Evolutionary conservation across 1,140 invertebrate genomes (phyloP).

Genomic region (Doryteuthis pealeii): DNA sequence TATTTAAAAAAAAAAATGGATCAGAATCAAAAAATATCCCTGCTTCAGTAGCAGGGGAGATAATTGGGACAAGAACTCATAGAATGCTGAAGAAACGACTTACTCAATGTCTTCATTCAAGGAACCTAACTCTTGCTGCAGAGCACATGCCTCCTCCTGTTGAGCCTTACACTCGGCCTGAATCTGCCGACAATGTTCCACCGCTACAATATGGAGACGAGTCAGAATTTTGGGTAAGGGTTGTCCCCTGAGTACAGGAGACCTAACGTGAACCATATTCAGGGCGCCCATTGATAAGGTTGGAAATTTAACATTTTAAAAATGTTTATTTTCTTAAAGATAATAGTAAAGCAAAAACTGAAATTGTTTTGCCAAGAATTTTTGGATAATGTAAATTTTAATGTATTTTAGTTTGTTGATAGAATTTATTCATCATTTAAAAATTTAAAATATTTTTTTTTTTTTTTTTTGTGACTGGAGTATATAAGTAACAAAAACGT

Average conservation of each 20-base stretch:
- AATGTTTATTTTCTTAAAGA: too few species aligned
- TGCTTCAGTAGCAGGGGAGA: conserved; percentile 13
- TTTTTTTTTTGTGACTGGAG: too few species aligned
- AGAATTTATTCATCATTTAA: too few species aligned
- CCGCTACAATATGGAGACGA: conserved; percentile 60
- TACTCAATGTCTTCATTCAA: conserved; percentile 88
- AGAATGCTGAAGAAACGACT: conserved; percentile 26
- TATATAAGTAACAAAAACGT: too few species aligned
- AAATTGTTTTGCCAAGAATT: too few species aligned
- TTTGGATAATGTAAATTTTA: too few species aligned
- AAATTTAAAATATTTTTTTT: too few species aligned
- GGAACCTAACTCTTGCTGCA: conserved; percentile 75
- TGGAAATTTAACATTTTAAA: too few species aligned
- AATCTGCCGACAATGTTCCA: conserved; percentile 87
- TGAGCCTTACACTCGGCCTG: conserved; percentile 79
- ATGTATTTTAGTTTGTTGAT: too few species aligned
- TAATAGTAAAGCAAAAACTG: too few species aligned
- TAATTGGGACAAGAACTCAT: conserved; percentile 7
- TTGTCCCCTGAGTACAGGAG: conserved; percentile 29
- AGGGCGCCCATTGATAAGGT: not conserved
- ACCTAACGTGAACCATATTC: conserved; percentile 8
- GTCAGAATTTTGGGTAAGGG: conserved; percentile 44
- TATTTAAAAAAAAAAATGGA: conserved; percentile 11
- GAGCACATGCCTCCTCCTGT: conserved; percentile 82
- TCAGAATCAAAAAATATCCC: not conserved